Percentiles rank a stretch among this genome's conserved stretches.
phyloP scores from a whole-genome alignment of 2,888 invertebrate genomes.

The Thera britannica region DNA sequence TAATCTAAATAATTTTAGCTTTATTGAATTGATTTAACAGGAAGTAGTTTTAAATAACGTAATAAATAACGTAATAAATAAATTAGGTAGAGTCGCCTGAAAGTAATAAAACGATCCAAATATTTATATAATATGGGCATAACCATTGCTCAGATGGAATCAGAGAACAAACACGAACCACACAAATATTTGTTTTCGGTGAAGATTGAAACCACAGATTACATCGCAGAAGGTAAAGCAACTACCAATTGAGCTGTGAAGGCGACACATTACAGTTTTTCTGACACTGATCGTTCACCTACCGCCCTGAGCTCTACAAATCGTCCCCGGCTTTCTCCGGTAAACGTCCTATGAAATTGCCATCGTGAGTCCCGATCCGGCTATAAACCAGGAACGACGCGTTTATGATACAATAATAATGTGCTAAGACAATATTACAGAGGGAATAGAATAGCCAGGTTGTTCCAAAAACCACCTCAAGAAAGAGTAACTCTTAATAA shows the following conservation, averaged over 20 bases:
- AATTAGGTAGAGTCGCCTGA: too few species aligned
- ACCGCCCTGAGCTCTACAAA: constrained; percentile 69
- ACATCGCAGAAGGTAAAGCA: not conserved
- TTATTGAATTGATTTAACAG: too few species aligned
- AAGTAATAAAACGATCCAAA: too few species aligned
- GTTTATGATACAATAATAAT: constrained; percentile 75
- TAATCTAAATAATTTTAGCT: constrained; percentile 12
- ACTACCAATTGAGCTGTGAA: too few species aligned
- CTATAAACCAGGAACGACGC: constrained; percentile 75
- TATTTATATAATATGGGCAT: too few species aligned
- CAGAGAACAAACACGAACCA: too few species aligned
- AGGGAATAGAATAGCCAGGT: constrained; percentile 20
- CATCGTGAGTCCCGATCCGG: constrained; percentile 76
- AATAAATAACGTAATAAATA: too few species aligned
- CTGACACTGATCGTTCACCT: constrained; percentile 57
- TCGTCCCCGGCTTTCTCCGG: constrained; percentile 66
- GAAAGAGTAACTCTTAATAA: not conserved
- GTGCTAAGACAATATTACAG: constrained; percentile 60
- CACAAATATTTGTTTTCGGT: too few species aligned
- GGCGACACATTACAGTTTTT: constrained; percentile 60
- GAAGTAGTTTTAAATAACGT: too few species aligned
- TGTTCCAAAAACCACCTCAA: not conserved
- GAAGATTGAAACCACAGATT: too few species aligned
- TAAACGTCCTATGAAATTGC: constrained; percentile 79
- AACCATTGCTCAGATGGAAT: too few species aligned